Evolutionary conservation across 2,797 vertebrate species (phyloP).

Genomic region (Sebastes diaconus): DNA sequence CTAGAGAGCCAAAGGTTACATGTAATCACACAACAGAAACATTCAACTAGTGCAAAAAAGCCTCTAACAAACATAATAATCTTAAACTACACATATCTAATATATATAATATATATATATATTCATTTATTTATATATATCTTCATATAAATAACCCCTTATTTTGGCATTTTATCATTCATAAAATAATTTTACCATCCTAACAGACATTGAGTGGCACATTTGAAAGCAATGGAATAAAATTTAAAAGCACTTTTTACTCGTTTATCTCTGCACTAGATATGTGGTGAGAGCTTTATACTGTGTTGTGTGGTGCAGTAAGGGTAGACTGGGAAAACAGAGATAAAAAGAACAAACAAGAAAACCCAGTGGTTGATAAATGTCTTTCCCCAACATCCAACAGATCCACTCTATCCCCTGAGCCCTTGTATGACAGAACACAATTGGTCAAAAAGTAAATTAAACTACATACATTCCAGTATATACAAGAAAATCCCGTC

Average conservation of each 20-base stretch:
- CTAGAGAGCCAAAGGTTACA: constrained; percentile 80
- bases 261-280: constrained; percentile 78
- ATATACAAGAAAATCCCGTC: constrained; percentile 77
- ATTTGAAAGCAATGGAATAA: constrained; percentile 82
- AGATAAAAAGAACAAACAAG: constrained; percentile 36
- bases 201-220: constrained; percentile 85
- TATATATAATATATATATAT: constrained; percentile 83
- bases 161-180: constrained; percentile 86
- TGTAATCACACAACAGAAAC: constrained; percentile 82
- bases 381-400: constrained; percentile 49
- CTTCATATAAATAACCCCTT: constrained; percentile 87
- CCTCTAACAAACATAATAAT: constrained; percentile 83
- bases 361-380: constrained; percentile 65
- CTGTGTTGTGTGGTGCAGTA: constrained; percentile 58
- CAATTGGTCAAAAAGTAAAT: constrained; percentile 69
- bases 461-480: constrained; percentile 77
- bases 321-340: constrained; percentile 50
- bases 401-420: constrained; percentile 50
- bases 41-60: constrained; percentile 87
- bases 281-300: constrained; percentile 78
- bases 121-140: constrained; percentile 81
- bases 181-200: constrained; percentile 85
- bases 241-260: constrained; percentile 83
- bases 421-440: constrained; percentile 77
- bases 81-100: constrained; percentile 83